Conservation (phyloP, 2,797 vertebrate genomes). For the Avahi laniger region DNA sequence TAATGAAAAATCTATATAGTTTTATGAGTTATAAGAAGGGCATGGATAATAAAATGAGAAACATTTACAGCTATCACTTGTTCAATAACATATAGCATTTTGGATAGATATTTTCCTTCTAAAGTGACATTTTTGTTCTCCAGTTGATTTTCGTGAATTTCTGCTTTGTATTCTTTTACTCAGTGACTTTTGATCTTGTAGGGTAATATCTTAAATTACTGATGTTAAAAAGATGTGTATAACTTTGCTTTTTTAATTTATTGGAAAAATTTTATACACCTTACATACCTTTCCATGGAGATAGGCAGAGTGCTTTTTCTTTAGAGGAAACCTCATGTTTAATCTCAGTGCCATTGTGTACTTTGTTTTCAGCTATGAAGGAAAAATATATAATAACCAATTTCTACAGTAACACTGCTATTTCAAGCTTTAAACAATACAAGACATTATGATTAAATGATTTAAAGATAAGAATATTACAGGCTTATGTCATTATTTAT, state of each 20-base stretch:
- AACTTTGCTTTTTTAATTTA: not conserved
- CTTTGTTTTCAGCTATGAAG: not conserved
- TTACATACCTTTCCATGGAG: not conserved
- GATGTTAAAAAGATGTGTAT: not conserved
- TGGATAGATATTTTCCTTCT: not conserved
- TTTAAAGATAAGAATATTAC: not conserved
- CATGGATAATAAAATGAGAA: slow-evolving; percentile 46
- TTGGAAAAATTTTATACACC: not conserved
- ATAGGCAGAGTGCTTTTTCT: not conserved
- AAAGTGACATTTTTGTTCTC: not conserved
- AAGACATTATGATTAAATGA: not conserved
- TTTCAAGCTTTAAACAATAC: not conserved
- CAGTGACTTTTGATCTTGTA: slow-evolving; percentile 30
- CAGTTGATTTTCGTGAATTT: not conserved
- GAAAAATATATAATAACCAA: not conserved
- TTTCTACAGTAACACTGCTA: not conserved
- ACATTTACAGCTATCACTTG: slow-evolving; percentile 20
- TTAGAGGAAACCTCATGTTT: not conserved
- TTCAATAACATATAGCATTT: slow-evolving; percentile 48
- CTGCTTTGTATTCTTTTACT: not conserved
- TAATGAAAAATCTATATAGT: slow-evolving; percentile 47
- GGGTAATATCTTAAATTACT: not conserved
- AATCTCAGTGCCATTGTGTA: not conserved
- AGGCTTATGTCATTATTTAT: not conserved
- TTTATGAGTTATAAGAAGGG: slow-evolving; percentile 46